Conservation (phyloP, 92 coral and sea anemone species). For the Galaxea fascicularis region DNA sequence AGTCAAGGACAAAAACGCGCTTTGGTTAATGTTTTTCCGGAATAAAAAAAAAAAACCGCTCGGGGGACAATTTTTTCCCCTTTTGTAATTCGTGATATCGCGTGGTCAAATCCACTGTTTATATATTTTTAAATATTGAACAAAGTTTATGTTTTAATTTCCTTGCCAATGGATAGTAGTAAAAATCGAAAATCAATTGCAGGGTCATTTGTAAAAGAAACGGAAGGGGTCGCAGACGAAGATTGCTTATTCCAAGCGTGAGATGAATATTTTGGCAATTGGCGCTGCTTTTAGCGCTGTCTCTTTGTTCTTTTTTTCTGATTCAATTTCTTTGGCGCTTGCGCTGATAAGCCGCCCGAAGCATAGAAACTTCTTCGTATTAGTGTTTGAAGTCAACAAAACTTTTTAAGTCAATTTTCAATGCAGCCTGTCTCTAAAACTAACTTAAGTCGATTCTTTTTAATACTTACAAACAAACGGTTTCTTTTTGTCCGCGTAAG, state of each 20-base stretch:
- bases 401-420: background rate
- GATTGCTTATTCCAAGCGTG: background rate
- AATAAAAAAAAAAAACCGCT: background rate
- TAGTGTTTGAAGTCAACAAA: background rate
- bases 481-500: too few species aligned
- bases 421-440: background rate
- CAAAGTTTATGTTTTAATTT: constrained; percentile 60
- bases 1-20: background rate
- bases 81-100: constrained; percentile 9
- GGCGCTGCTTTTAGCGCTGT: background rate
- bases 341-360: background rate
- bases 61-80: background rate
- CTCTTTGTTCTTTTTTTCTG: background rate
- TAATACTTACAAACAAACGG: background rate
- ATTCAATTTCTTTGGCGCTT: background rate
- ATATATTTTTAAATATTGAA: background rate
- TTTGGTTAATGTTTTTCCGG: background rate
- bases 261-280: constrained; percentile 2
- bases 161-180: constrained; percentile 57
- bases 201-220: constrained; percentile 67
- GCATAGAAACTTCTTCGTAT: background rate
- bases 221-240: constrained; percentile 42
- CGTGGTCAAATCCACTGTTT: constrained; percentile 28
- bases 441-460: background rate
- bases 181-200: constrained; percentile 56